phyloP scores from a whole-genome alignment of 2,888 invertebrate genomes.

The Macrosoma leucophasiata region DNA sequence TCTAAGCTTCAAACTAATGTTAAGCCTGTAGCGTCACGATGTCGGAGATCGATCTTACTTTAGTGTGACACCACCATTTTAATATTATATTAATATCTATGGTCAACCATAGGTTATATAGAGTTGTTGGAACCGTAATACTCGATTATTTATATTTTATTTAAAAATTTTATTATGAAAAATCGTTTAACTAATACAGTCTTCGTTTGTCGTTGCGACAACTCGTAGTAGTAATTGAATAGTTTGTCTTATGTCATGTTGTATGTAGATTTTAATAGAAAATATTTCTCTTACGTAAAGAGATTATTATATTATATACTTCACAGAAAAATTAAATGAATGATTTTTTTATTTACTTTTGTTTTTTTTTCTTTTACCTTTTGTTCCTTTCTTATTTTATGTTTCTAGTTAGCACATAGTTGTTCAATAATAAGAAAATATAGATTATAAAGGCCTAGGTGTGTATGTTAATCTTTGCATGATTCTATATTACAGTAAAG shows the following conservation, averaged over 20 bases:
- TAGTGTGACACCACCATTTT: constrained; percentile 46
- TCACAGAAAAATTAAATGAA: constrained; percentile 69
- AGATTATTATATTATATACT: constrained; percentile 61
- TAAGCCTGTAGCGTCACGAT: constrained; percentile 29
- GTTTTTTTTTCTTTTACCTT: constrained; percentile 39
- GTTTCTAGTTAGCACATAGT: constrained; percentile 24
- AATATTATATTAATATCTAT: constrained; percentile 56
- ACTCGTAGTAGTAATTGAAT: constrained; percentile 42
- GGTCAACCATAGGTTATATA: constrained; percentile 61
- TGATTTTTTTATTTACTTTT: constrained; percentile 54
- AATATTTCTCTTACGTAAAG: constrained; percentile 57
- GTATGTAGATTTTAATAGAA: constrained; percentile 65
- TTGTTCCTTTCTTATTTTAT: constrained; percentile 33
- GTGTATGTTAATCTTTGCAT: constrained; percentile 7
- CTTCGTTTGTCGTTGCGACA: constrained; percentile 63
- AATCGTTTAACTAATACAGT: constrained; percentile 51
- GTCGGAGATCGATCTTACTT: constrained; percentile 25
- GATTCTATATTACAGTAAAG: constrained; percentile 2
- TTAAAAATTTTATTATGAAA: constrained; percentile 59
- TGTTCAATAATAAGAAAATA: constrained; percentile 15
- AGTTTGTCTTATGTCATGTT: constrained; percentile 56
- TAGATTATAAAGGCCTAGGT: constrained; percentile 26
- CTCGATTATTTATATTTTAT: constrained; percentile 74
- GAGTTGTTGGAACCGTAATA: constrained; percentile 71
- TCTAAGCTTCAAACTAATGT: constrained; percentile 49